A percentile compares a stretch with the other conserved stretches of the same genome.
These are phyloP conservation scores for Oceanites oceanicus DNA, from an alignment of 2,113 vertebrate genomes.

Conservation along the genomic window DNA sequence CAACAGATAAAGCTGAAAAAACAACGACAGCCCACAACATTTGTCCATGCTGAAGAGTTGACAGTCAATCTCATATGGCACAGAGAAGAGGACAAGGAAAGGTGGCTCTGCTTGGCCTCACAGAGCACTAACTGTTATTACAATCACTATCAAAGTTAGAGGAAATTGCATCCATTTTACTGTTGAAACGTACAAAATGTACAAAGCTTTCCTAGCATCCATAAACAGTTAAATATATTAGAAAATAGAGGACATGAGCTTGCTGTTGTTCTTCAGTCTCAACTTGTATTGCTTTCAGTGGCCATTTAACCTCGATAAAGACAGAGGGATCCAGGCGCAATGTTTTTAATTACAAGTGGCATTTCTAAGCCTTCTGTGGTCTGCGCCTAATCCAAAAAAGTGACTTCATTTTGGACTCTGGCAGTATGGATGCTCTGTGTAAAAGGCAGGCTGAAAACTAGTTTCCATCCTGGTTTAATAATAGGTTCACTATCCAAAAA, in stretches of 20 bases:
- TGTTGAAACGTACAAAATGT: background rate
- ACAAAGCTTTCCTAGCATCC: constrained; percentile 18
- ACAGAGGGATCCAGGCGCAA: background rate
- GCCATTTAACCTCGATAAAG: constrained; percentile 41
- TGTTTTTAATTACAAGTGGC: constrained; percentile 59
- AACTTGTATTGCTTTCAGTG: constrained; percentile 37
- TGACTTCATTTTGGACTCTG: constrained; percentile 47
- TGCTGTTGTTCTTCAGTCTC: constrained; percentile 14
- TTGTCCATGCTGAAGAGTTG: background rate
- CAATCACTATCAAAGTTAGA: constrained; percentile 11
- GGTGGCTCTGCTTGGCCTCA: constrained; percentile 22
- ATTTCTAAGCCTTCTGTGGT: constrained; percentile 43
- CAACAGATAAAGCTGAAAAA: constrained; percentile 20
- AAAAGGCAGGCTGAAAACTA: constrained; percentile 45
- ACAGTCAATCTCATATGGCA: background rate
- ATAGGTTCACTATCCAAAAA: constrained; percentile 49
- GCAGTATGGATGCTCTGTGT: background rate
- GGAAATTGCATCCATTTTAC: constrained; percentile 57
- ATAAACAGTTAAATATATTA: constrained; percentile 23
- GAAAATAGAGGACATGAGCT: background rate
- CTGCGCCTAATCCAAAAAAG: constrained; percentile 15
- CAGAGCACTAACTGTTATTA: background rate
- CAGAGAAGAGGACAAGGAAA: background rate
- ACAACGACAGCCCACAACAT: background rate
- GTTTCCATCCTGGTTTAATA: constrained; percentile 45